Evolutionary conservation across 2,888 invertebrate species (phyloP).

Genomic region (Acleris literana): DNA sequence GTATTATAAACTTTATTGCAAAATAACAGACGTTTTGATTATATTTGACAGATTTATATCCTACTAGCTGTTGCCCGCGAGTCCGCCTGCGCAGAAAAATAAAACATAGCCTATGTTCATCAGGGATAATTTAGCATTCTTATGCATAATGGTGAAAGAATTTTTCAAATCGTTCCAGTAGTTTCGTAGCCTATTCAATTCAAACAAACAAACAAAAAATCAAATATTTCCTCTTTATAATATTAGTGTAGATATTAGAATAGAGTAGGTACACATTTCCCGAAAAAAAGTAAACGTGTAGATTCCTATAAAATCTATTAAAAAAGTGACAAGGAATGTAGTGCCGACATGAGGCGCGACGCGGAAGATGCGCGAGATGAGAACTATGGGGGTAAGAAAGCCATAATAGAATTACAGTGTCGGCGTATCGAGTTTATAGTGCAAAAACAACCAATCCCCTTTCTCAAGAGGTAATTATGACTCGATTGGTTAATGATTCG

Average conservation of each 20-base stretch:
- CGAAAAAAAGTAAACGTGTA: neutral
- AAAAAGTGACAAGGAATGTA: constrained; percentile 12
- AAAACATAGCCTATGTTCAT: no score
- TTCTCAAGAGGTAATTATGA: constrained; percentile 31
- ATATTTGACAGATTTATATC: no score
- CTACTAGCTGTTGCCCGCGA: no score
- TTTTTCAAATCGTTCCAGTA: no score
- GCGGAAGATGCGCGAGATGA: constrained; percentile 33
- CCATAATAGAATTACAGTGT: constrained; percentile 34
- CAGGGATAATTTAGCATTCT: no score
- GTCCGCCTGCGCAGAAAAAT: no score
- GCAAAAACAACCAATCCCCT: constrained; percentile 35
- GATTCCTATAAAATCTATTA: neutral
- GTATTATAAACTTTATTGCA: neutral
- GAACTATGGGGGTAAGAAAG: constrained; percentile 29
- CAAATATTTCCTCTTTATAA: no score
- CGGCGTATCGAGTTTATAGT: constrained; percentile 30
- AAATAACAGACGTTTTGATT: neutral
- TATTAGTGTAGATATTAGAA: no score
- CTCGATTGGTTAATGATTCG: constrained; percentile 19
- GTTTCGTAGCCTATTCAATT: no score
- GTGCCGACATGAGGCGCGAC: constrained; percentile 18
- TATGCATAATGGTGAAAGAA: no score
- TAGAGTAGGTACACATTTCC: neutral
- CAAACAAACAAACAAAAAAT: no score